A percentile compares a stretch with the other conserved stretches of the same genome.
phyloP scores from a whole-genome alignment of 2,797 vertebrate genomes.

The Thunnus albacares region DNA sequence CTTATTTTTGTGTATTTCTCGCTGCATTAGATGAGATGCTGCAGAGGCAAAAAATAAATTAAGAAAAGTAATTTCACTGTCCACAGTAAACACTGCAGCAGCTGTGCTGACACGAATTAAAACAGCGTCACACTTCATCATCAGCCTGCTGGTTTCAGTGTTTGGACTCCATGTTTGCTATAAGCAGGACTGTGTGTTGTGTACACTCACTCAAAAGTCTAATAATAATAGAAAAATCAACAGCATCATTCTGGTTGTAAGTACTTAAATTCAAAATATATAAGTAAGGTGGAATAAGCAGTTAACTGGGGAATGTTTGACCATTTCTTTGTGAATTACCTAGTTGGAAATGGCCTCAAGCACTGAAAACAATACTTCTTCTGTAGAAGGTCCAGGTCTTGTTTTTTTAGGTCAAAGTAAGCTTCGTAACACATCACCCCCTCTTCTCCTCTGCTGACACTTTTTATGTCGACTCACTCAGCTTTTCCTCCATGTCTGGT shows the following conservation, averaged over 20 bases:
- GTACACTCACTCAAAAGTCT: neutral
- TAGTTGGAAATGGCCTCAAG: neutral
- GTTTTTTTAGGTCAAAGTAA: neutral
- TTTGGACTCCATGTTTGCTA: neutral
- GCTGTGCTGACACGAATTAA: neutral
- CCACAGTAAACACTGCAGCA: neutral
- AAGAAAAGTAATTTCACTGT: neutral
- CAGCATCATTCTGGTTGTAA: neutral
- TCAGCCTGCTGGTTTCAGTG: neutral
- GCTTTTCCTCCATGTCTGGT: neutral
- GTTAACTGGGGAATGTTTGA: neutral
- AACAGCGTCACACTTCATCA: neutral
- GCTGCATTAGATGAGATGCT: neutral
- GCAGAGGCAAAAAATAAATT: neutral
- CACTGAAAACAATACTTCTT: too few species aligned
- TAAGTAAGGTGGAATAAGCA: neutral
- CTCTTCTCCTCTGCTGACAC: neutral
- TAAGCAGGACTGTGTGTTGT: neutral
- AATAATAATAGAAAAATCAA: neutral
- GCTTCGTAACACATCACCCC: neutral
- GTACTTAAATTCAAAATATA: neutral
- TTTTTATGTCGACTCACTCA: neutral
- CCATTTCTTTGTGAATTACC: neutral
- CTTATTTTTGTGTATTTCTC: too few species aligned
- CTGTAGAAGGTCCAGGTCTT: neutral